Percentiles rank a stretch among this genome's conserved stretches.
phyloP scores from a whole-genome alignment of 1,140 invertebrate species.

The Penaeus indicus region DNA sequence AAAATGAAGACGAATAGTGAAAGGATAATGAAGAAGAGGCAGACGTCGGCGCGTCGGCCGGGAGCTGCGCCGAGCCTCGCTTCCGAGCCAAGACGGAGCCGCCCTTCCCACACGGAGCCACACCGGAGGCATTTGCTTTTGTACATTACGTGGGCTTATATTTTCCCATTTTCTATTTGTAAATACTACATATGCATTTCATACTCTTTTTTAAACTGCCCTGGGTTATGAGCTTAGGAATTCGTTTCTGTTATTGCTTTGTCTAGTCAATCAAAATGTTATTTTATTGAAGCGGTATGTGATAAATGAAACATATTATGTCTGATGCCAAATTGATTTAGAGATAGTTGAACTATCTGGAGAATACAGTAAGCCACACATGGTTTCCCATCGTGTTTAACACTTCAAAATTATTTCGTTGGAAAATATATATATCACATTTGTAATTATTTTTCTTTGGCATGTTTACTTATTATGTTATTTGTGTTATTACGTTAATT shows the following conservation, averaged over 20 bases:
- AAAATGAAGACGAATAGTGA: no score
- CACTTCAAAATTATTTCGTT: not conserved
- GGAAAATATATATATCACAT: not conserved
- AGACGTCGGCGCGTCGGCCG: no score
- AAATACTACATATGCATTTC: constrained; percentile 32
- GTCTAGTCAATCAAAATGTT: constrained; percentile 58
- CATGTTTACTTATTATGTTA: not conserved
- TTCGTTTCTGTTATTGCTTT: constrained; percentile 53
- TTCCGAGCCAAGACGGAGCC: no score
- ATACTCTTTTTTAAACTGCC: not conserved
- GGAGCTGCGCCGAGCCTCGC: no score
- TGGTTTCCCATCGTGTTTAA: not conserved
- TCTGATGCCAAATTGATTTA: constrained; percentile 57
- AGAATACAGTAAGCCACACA: not conserved
- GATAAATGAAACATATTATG: constrained; percentile 41
- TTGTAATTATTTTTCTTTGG: not conserved
- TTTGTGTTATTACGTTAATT: no score
- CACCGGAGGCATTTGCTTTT: not conserved
- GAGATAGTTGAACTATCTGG: constrained; percentile 38
- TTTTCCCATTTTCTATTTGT: constrained; percentile 47
- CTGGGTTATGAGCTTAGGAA: constrained; percentile 41
- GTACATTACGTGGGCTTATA: constrained; percentile 50
- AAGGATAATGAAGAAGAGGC: no score
- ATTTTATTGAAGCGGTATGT: constrained; percentile 58
- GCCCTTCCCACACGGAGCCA: no score